phyloP scores from a whole-genome alignment of 2,888 invertebrate species.

The Patella pellucida region DNA sequence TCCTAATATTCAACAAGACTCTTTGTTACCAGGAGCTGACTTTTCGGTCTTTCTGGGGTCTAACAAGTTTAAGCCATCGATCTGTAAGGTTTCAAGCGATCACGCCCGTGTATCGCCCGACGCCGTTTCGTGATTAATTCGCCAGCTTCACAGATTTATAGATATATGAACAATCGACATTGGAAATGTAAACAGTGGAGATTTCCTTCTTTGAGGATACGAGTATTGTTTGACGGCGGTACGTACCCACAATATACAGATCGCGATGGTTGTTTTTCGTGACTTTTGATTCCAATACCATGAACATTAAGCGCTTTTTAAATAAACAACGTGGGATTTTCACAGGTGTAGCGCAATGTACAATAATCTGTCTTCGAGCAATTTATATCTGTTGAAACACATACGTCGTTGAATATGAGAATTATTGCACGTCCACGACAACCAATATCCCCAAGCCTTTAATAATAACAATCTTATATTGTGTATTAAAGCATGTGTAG shows the following conservation, averaged over 20 bases:
- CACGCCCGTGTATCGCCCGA: neutral
- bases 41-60: constrained; percentile 5
- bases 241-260: neutral
- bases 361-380: too few species aligned
- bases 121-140: constrained; percentile 10
- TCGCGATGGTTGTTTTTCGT: constrained; percentile 7
- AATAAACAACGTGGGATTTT: too few species aligned
- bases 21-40: constrained; percentile 3
- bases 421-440: too few species aligned
- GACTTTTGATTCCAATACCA: neutral
- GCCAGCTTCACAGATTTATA: neutral
- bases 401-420: too few species aligned
- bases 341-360: too few species aligned
- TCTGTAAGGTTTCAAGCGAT: neutral
- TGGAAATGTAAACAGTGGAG: constrained; percentile 2
- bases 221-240: neutral
- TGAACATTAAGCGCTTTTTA: too few species aligned
- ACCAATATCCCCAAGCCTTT: too few species aligned
- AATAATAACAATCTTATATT: too few species aligned
- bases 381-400: too few species aligned
- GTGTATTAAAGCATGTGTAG: too few species aligned
- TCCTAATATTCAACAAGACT: constrained; percentile 9
- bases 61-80: constrained; percentile 12
- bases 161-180: constrained; percentile 10
- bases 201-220: constrained; percentile 5